phyloP scores from a whole-genome alignment of 2,888 invertebrate species.

The Teinopalpus imperialis region DNA sequence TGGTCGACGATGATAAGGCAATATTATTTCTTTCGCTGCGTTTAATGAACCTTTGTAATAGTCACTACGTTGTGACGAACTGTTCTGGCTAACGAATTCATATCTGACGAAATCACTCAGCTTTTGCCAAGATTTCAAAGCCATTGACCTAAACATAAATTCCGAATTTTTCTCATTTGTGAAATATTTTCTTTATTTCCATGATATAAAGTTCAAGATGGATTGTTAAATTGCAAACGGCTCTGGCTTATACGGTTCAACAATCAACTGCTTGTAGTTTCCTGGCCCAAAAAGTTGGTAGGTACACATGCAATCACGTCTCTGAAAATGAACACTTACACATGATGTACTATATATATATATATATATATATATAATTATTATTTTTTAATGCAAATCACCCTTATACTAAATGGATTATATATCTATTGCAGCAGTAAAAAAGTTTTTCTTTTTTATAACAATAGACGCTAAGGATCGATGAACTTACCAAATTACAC shows the following conservation, averaged over 20 bases:
- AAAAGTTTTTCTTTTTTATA: constrained; percentile 14
- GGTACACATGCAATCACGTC: constrained; percentile 1
- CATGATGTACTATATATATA: too few relatives aligned
- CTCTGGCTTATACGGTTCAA: constrained; percentile 17
- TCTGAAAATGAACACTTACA: too few relatives aligned
- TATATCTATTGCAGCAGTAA: not conserved
- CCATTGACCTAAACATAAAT: constrained; percentile 62
- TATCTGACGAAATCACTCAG: constrained; percentile 66
- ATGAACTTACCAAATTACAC: constrained; percentile 41
- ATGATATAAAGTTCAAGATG: constrained; percentile 32
- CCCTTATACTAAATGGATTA: not conserved
- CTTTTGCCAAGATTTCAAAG: constrained; percentile 72
- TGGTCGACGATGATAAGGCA: constrained; percentile 3
- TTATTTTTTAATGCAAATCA: constrained; percentile 28
- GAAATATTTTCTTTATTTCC: constrained; percentile 26
- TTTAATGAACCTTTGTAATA: too few relatives aligned
- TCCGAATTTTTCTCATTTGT: constrained; percentile 35
- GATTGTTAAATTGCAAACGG: not conserved
- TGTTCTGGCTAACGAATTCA: constrained; percentile 68
- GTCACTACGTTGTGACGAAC: constrained; percentile 22
- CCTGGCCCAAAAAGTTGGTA: constrained; percentile 25
- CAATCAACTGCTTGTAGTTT: constrained; percentile 24
- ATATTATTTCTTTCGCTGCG: not conserved
- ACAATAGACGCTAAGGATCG: constrained; percentile 30
- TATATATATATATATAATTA: too few relatives aligned